These are phyloP conservation scores for Nomada fabriciana DNA, from an alignment of 2,888 invertebrate genomes.

Conservation along the genomic window DNA sequence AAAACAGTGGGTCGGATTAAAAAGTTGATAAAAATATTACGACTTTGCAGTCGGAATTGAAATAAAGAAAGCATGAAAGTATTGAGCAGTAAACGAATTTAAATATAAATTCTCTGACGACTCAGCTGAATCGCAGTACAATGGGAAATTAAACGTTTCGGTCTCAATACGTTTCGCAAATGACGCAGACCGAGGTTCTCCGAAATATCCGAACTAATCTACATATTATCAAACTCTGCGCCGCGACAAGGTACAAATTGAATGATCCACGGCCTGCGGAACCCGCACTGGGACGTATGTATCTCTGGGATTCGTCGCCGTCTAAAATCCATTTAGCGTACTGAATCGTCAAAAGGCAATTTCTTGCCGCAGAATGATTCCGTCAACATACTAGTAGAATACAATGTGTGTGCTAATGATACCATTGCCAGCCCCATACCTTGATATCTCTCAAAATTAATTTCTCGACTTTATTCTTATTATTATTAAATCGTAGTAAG, in stretches of 20 bases:
- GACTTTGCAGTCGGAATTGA: too few relatives aligned
- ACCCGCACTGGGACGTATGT: constrained; percentile 55
- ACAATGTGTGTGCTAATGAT: not conserved
- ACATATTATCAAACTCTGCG: constrained; percentile 67
- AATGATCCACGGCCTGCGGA: constrained; percentile 66
- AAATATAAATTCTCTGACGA: not conserved
- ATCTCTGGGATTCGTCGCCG: constrained; percentile 39
- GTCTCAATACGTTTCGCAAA: constrained; percentile 36
- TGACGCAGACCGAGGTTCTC: constrained; percentile 38
- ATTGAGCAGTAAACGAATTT: not conserved
- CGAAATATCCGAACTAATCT: constrained; percentile 65
- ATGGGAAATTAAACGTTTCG: constrained; percentile 45
- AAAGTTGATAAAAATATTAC: not conserved
- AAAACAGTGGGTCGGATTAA: too few relatives aligned
- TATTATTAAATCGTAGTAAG: too few relatives aligned
- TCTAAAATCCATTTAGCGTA: constrained; percentile 59
- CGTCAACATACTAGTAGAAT: constrained; percentile 19
- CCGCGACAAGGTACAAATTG: constrained; percentile 60
- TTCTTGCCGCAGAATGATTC: constrained; percentile 31
- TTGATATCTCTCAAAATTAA: not conserved
- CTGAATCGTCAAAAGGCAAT: constrained; percentile 48
- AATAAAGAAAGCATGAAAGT: not conserved
- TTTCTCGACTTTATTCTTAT: not conserved
- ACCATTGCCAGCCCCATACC: not conserved
- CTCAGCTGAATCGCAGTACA: not conserved